Evolutionary conservation across 2,113 vertebrate genomes (phyloP), one percentile per base, ranked within the genome.

Genomic region (Lepisosteus osseus): DNA sequence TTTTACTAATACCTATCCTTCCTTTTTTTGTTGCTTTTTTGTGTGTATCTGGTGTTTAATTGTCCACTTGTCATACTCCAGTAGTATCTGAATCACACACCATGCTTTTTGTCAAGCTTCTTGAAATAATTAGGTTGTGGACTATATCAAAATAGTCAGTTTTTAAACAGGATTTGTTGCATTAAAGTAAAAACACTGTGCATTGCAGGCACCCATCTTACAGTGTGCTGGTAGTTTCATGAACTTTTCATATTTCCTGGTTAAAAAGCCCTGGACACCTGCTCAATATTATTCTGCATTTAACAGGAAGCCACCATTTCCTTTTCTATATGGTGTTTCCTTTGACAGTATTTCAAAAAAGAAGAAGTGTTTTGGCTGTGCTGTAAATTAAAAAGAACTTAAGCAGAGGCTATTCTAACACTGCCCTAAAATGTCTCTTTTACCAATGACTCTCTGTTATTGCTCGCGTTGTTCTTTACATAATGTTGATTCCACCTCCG

Each of bases 21-120:
- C 15, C n/a, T 51, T 44, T 47, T 47, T 45, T n/a, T 7, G 0
- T n/a, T 7, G 3, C 14, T 8, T n/a, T 51, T 47, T 67, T 67
- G 14, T 51, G 15, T 6, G 12, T 68, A 7, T 67, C 45, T 67
- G 66, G n/a, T 74, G 68, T 78, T 80, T 75, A 71, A 29, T 29
- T 29, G 29, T 29, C 29, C 29, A 29, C 29, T 29, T 29, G 1
- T 29, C 29, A 29, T 29, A 29, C 0, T 29, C 29, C 29, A 29
- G 29, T 29, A 29, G 29, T 29, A 29, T 29, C 29, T 29, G 29
- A 29, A 29, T 29, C 29, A 29, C 2, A 2, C 29, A 29, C 29
- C 29, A 29, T 29, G 29, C 29, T 29, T 29, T 29, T 29, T 29
- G 1, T 29, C 29, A 29, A 29, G 29, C 29, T 29, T 29, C 29